Base-by-base conservation (phyloP, 1,140 invertebrate species). In the Drosophila funebris region DNA sequence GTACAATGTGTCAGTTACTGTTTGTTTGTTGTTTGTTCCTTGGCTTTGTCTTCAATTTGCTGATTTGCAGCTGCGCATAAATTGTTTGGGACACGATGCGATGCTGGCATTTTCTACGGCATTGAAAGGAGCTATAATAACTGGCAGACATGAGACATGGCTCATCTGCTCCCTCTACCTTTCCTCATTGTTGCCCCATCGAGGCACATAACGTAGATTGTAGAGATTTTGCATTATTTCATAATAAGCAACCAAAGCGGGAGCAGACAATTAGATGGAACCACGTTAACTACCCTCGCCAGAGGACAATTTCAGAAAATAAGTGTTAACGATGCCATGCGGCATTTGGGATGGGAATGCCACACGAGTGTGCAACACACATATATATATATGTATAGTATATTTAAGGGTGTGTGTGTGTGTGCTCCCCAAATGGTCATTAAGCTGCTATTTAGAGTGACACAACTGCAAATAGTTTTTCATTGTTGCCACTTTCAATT, bases 201-300 rank as follows among this genome's bases (percentile, higher is more conserved):
- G 31, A 7, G 52, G 22, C 56, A 66, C 64, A 74, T 66, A 70
- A 50, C 69, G 71, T 81, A 61, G 68, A 85, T 85, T 87, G 75
- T 78, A 75, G 74, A 73, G 83, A 71, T 74, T 78, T 67, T 87
- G 61, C 78, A 82, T 85, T 87, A 82, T 85, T 82, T 78, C 54
- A 66, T 78, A 72, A 75, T 77, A 78, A 82, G 74, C 48, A 81
- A 67, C 53, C 53, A 87, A 78, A 82, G 54, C 67, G 60, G 46
- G 43, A 62, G 62, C 67, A 80, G 69, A 74, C 78, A 85, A 85
- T 87, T 87, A 85, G 78, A 66, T 64, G 66, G 43, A 20, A 20
- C 57, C 29, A 39, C 33, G 69, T 33, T 57, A 37, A 8, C 44
- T n/a, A 3, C 63, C 20, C 44, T 63, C 52, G 73, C 60, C 78